These are phyloP conservation scores for Saxicola maurus DNA, from an alignment of 2,797 vertebrate genomes.

Conservation along the genomic window DNA sequence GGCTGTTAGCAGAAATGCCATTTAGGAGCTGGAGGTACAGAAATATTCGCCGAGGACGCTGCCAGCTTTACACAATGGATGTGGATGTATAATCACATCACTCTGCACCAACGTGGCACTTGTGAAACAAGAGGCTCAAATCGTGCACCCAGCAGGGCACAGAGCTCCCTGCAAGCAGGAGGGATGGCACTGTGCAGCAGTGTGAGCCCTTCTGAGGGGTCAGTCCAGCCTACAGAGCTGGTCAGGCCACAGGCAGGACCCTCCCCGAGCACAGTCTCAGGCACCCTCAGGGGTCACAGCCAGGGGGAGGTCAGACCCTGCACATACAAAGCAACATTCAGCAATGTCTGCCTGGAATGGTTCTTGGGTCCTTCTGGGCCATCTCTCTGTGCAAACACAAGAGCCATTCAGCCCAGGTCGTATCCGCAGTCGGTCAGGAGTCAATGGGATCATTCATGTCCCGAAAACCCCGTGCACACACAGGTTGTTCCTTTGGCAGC, in stretches of 20 bases:
- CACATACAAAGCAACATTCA: background rate
- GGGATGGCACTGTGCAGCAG: accelerated
- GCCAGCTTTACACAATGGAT: background rate
- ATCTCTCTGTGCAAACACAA: background rate
- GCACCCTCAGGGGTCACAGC: background rate
- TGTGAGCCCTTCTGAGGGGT: accelerated
- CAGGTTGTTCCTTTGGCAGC: background rate
- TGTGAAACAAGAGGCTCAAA: background rate
- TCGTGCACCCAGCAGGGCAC: background rate
- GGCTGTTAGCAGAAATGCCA: conserved; percentile 6
- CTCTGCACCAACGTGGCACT: background rate
- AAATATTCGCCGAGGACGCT: background rate
- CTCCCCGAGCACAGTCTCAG: accelerated
- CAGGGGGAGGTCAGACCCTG: accelerated
- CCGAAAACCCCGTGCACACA: accelerated
- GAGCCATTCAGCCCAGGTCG: background rate
- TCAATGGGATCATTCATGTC: conserved; percentile 25
- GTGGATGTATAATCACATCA: background rate
- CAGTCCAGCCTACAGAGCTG: background rate
- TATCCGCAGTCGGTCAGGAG: background rate
- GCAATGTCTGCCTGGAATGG: background rate
- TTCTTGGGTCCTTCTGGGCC: background rate
- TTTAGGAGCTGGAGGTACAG: background rate
- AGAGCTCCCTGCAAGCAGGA: background rate
- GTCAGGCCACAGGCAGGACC: background rate